Conservation (phyloP, 2,797 vertebrate genomes). For the Champsocephalus gunnari region DNA sequence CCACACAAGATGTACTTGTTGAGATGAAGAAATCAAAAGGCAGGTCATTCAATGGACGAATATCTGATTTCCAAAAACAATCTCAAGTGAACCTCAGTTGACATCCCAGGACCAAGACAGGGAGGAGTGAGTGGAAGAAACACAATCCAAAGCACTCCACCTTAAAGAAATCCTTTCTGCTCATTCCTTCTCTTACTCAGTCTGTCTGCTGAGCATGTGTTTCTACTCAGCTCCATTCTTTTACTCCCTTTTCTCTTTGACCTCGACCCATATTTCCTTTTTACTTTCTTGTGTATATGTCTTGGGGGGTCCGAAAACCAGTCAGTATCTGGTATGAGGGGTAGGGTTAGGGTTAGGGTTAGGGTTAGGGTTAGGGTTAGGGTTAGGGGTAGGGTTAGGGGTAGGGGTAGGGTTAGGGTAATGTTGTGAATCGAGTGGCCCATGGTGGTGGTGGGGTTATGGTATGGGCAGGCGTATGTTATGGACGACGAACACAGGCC, state of each 20-base stretch:
- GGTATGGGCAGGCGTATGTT: too few species aligned
- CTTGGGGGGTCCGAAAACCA: too few species aligned
- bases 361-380: too few species aligned
- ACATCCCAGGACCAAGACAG: conserved; percentile 5
- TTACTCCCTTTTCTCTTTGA: conserved; percentile 8
- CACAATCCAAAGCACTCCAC: conserved; percentile 33
- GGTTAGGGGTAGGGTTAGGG: too few species aligned
- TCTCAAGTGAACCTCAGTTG: conserved; percentile 19
- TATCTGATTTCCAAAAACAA: conserved; percentile 13
- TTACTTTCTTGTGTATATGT: neutral
- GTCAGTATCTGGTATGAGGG: too few species aligned
- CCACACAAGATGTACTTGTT: neutral
- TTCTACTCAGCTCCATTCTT: conserved; percentile 46
- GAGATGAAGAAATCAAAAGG: neutral
- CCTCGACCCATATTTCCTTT: neutral
- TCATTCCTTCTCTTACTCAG: conserved; percentile 25
- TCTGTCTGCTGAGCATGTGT: conserved; percentile 51
- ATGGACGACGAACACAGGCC: too few species aligned
- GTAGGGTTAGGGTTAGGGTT: too few species aligned
- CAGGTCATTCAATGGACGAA: neutral
- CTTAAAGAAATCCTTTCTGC: conserved; percentile 29
- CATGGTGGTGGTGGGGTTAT: too few species aligned
- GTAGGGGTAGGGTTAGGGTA: too few species aligned
- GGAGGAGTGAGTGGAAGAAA: conserved; percentile 40
- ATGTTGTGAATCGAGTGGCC: too few species aligned